Percentiles rank a stretch among this genome's conserved stretches.
Evolutionary conservation across 2,888 invertebrate genomes (phyloP).

Genomic region (Orchesellides sinensis): DNA sequence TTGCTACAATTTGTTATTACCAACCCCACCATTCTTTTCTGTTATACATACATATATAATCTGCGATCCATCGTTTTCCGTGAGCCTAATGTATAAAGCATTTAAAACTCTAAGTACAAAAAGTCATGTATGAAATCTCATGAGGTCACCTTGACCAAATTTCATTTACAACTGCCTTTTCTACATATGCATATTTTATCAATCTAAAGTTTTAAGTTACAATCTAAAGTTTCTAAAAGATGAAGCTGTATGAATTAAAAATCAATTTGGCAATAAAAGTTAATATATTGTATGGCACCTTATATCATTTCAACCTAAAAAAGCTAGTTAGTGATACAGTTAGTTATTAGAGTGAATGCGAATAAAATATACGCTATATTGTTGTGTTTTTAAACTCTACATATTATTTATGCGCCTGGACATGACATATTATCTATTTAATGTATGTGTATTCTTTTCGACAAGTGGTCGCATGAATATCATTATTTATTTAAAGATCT

Average conservation of each 20-base stretch:
- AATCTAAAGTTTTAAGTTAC: no score
- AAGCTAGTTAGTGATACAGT: conserved; percentile 49
- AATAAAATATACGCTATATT: conserved; percentile 30
- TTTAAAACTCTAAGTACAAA: conserved; percentile 12
- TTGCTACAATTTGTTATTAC: no score
- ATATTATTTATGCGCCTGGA: no score
- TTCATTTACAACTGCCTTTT: background rate
- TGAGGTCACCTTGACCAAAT: background rate
- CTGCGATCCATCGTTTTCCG: no score
- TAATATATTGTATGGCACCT: background rate
- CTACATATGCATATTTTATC: background rate
- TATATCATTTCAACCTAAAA: background rate
- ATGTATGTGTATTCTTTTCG: no score
- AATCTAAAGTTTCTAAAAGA: background rate
- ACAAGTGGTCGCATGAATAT: no score
- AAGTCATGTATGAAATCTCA: conserved; percentile 44
- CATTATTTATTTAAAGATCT: no score
- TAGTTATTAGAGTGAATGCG: conserved; percentile 32
- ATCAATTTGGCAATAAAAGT: background rate
- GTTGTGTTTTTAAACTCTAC: background rate
- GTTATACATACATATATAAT: no score
- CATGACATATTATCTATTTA: no score
- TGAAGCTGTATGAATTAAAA: background rate
- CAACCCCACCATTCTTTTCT: no score
- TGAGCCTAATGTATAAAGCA: no score